Conservation (phyloP, 2,888 invertebrate species). For the Nomada flava region DNA sequence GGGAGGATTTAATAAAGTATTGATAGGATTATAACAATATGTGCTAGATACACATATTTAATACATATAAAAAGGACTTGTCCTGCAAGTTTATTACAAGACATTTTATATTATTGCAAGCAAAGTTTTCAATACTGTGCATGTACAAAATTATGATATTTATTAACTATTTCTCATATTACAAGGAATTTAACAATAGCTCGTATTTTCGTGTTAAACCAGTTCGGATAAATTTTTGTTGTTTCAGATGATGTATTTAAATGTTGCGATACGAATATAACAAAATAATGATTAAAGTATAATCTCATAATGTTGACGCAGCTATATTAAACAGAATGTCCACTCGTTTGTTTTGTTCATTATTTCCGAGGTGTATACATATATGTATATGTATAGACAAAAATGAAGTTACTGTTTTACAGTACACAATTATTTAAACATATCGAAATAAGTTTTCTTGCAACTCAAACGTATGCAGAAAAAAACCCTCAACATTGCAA, state of each 20-base stretch:
- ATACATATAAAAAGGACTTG: conserved; percentile 36
- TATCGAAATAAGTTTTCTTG: neutral
- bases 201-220: conserved; percentile 24
- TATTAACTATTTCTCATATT: conserved; percentile 52
- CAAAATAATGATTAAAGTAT: conserved; percentile 41
- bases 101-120: conserved; percentile 20
- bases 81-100: conserved; percentile 49
- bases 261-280: conserved; percentile 29
- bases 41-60: neutral
- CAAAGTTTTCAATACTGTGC: conserved; percentile 43
- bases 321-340: conserved; percentile 45
- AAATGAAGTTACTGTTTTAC: conserved; percentile 46
- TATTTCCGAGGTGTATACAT: conserved; percentile 30
- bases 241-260: conserved; percentile 22
- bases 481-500: conserved; percentile 25
- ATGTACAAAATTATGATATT: conserved; percentile 53
- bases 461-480: conserved; percentile 26
- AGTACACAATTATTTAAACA: conserved; percentile 37
- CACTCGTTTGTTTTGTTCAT: conserved; percentile 47
- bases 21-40: conserved; percentile 26
- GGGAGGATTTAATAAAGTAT: conserved; percentile 19
- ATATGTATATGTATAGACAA: conserved; percentile 22
- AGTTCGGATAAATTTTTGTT: conserved; percentile 28
- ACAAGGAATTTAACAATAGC: conserved; percentile 59
- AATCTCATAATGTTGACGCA: conserved; percentile 51